Evolutionary conservation across 2,888 invertebrate genomes (phyloP).

Genomic region (Hyalella azteca): DNA sequence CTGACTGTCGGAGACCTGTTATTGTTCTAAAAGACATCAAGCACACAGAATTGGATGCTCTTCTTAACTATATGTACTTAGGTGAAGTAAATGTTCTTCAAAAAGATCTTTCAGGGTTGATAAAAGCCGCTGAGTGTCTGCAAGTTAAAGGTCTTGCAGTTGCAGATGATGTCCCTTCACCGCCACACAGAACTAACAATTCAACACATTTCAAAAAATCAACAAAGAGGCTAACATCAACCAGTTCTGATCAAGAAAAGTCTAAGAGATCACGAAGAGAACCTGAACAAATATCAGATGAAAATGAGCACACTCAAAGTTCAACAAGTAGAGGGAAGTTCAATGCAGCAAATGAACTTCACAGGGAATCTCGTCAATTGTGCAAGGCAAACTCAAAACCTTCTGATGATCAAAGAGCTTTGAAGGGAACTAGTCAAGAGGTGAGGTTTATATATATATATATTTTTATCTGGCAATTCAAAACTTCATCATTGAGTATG

Average conservation of each 20-base stretch:
- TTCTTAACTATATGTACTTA: slow-evolving; percentile 12
- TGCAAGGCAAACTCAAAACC: background rate
- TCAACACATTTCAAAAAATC: background rate
- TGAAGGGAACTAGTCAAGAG: background rate
- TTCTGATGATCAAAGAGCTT: background rate
- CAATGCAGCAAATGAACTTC: background rate
- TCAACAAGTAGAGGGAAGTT: background rate
- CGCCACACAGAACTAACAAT: background rate
- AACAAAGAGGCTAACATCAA: background rate
- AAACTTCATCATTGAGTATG: no score
- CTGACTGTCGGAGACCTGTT: slow-evolving; percentile 5
- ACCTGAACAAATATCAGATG: background rate
- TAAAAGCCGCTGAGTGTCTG: slow-evolving; percentile 16
- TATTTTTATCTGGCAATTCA: no score
- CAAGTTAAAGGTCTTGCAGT: slow-evolving; percentile 6
- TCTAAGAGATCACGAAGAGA: background rate
- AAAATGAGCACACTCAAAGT: background rate
- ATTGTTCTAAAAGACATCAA: slow-evolving; percentile 12
- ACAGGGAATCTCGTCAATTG: background rate
- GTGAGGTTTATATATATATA: no score
- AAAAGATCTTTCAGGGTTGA: slow-evolving; percentile 5
- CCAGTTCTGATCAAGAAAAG: background rate
- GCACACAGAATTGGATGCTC: slow-evolving; percentile 1
- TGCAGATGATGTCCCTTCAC: background rate
- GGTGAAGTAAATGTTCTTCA: slow-evolving; percentile 30